Conservation (phyloP, 1,140 invertebrate species). For the Cyclargus thomasi region DNA sequence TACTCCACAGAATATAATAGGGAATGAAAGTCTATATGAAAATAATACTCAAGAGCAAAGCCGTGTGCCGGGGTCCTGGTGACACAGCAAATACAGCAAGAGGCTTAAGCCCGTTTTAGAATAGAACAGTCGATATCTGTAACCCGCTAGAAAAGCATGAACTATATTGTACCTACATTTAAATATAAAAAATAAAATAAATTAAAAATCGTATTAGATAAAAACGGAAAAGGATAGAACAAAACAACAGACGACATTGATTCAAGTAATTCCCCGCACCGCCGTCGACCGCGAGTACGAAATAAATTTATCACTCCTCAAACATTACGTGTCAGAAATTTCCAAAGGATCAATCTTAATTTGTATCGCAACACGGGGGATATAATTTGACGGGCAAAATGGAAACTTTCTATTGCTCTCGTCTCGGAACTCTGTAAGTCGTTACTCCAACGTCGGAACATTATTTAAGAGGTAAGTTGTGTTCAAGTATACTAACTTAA, state of each 20-base stretch:
- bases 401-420: constrained; percentile 32
- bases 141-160: too few species aligned
- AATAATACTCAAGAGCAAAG: too few species aligned
- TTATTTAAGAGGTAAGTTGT: constrained; percentile 34
- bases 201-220: too few species aligned
- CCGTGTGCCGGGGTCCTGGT: too few species aligned
- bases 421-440: constrained; percentile 26
- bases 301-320: constrained; percentile 14
- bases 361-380: constrained; percentile 23
- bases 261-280: constrained; percentile 11
- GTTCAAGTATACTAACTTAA: constrained; percentile 10
- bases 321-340: constrained; percentile 17
- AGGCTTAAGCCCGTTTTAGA: too few species aligned
- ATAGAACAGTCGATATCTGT: too few species aligned
- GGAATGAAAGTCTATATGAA: too few species aligned
- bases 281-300: constrained; percentile 4
- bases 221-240: not conserved
- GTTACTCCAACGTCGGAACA: constrained; percentile 25
- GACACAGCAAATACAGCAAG: too few species aligned
- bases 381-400: constrained; percentile 34
- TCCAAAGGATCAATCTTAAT: constrained; percentile 28
- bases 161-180: too few species aligned
- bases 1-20: too few species aligned
- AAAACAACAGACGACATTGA: not conserved
- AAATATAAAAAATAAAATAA: too few species aligned